A percentile compares a stretch with the other conserved stretches of the same genome.
Evolutionary conservation across 2,113 vertebrate genomes (phyloP).

Genomic region (Channa argus): DNA sequence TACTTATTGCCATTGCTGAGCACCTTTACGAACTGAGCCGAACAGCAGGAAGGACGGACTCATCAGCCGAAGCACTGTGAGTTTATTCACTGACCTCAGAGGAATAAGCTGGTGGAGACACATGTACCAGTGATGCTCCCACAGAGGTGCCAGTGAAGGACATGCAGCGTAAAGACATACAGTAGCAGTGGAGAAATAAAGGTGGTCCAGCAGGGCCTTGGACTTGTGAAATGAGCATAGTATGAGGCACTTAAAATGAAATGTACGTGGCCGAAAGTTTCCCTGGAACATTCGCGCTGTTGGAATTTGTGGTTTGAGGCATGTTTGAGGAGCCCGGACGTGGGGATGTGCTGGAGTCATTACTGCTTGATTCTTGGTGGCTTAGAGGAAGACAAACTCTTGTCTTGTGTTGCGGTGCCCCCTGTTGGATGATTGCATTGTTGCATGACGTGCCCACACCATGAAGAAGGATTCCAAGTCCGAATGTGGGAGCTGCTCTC

Average conservation of each 20-base stretch:
- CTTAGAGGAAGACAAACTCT: neutral
- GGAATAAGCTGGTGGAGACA: neutral
- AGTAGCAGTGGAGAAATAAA: slow-evolving; percentile 1
- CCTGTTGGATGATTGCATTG: slow-evolving; percentile 35
- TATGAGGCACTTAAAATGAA: slow-evolving; percentile 32
- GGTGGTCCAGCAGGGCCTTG: neutral
- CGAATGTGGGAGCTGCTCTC: too few species aligned
- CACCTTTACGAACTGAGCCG: slow-evolving; percentile 49
- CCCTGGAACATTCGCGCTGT: slow-evolving; percentile 33
- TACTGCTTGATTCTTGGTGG: neutral
- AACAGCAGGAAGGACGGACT: slow-evolving; percentile 15
- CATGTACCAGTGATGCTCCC: too few species aligned
- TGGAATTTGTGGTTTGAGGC: slow-evolving; percentile 26
- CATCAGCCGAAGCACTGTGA: neutral
- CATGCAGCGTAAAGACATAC: neutral
- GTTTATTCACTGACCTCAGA: neutral
- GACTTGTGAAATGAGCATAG: slow-evolving; percentile 35
- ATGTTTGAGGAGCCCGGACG: slow-evolving; percentile 28
- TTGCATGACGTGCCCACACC: too few species aligned
- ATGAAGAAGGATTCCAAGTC: too few species aligned
- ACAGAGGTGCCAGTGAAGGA: too few species aligned
- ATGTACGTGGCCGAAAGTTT: slow-evolving; percentile 36
- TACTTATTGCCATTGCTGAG: slow-evolving; percentile 51
- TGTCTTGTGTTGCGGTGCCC: slow-evolving; percentile 42
- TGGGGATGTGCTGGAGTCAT: slow-evolving; percentile 36